Conservation (phyloP, 2,113 vertebrate species). For the Tragelaphus buxtoni region DNA sequence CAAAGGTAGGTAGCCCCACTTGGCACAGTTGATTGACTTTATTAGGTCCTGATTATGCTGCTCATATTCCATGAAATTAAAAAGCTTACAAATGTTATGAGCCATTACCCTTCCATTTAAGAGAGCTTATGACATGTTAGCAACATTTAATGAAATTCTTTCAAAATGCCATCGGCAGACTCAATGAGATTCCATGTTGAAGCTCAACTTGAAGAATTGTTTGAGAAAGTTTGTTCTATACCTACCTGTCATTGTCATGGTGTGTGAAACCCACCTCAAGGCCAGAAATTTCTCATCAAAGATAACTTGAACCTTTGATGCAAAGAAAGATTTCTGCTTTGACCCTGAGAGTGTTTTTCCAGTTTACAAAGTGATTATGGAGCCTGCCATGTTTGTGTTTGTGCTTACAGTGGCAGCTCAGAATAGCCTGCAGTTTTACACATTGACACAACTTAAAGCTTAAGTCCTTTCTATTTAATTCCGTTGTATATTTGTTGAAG, state of each 20-base stretch:
- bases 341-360: background rate
- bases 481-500: background rate
- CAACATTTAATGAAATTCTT: constrained; percentile 84
- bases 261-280: background rate
- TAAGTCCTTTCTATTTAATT: background rate
- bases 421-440: background rate
- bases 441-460: background rate
- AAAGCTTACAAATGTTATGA: constrained; percentile 88
- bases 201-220: constrained; percentile 60
- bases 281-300: background rate
- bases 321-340: background rate
- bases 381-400: background rate
- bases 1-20: constrained; percentile 76
- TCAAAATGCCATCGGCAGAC: constrained; percentile 79
- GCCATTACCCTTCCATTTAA: constrained; percentile 87
- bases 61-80: constrained; percentile 89
- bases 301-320: background rate
- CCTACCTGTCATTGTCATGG: background rate
- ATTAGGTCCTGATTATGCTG: constrained; percentile 86
- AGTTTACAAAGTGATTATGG: background rate
- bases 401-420: background rate
- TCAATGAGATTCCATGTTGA: constrained; percentile 72
- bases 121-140: constrained; percentile 84
- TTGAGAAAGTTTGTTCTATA: constrained; percentile 55
- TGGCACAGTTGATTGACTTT: constrained; percentile 81